Base-by-base conservation (phyloP, 2,888 invertebrate species). In the Hemithea aestivaria region DNA sequence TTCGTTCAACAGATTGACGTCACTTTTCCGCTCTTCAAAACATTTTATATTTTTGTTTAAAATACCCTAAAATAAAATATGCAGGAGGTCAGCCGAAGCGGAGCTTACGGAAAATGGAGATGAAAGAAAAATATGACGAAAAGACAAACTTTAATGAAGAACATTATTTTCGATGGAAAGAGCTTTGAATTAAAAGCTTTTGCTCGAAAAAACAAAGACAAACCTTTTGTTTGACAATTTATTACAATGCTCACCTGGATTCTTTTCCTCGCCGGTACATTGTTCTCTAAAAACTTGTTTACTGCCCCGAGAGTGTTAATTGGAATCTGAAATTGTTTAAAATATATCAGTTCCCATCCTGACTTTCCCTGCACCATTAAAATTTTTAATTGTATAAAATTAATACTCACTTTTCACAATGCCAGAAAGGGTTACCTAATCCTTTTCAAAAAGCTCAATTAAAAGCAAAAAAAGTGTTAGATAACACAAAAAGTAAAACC, bases 231-330 rank as follows among this genome's bases (percentile, higher is more conserved):
- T 33, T 11, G 9, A 29, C 22, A 32, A 11, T 27, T 10, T 30
- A 29, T 20, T 34, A 28, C 30, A 12, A 16, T 35, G 30, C 53
- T 61, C 47, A 81, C 83, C 78, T 78, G 73, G 30, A 78, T 59
- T 43, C 64, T 62, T 62, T 80, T 84, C 26, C 73, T 66, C 10
- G 56, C 61, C 3, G 61, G 62, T 10, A 80, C 75, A 42, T 84
- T 88, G 59, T 90, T 91, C 52, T 88, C 89, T 38, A 92, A 71
- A 45, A 92, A 84, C 53, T 87, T 88, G 59, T 90, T 91, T 1
- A 92, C 92, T 6, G 92, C 92, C 22, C 88, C 87, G 35, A 92
- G 71, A 1, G 92, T 90, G 30, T 91, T 89, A 58, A 91, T 91
- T 39, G 92, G 92, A 53, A 92, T 92, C 92, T 92, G 74, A 50